Evolutionary conservation across 2,113 vertebrate species (phyloP), one percentile per base, ranked within the genome.

Genomic region (Zosterops hypoxanthus): DNA sequence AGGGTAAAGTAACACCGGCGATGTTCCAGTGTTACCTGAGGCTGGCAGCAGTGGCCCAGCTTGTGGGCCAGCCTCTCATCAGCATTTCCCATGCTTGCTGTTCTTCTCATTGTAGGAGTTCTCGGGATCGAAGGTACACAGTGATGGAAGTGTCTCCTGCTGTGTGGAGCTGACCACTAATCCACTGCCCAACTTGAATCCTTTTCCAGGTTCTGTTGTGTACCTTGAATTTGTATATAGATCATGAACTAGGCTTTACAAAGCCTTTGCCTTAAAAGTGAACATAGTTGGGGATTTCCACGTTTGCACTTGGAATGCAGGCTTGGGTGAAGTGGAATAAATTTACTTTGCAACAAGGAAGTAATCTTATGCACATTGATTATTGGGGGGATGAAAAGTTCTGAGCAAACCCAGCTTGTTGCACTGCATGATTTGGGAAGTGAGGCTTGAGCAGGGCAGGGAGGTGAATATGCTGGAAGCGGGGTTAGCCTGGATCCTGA

Each of bases 401-500:
- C 14, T 2, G 3, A 28, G 56, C 24, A 46, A 83, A 52, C 8
- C 4, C 18, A 14, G 3, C 24, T 21, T 41, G 23, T 63, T 76
- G 16, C 26, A 7, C 25, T 39, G 19, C 12, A 2, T n/a, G 19
- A 3, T 53, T 88, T 84, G 57, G 23, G 28, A 73, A 57, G 17
- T 9, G 18, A 70, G 47, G 29, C 21, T 88, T 72, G 23, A 23
- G 21, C 47, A 6, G 9, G 20, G 8, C 41, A 41, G 10, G 18
- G 31, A 42, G 14, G 28, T 1, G 7, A 34, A 36, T 49, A 15
- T 2, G 5, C 34, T 79, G 0, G 0, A 25, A 39, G 15, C 23
- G 5, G 47, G 55, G 4, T 79, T 82, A 72, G 24, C 24, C 29
- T 65, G 3, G 50, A 16, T 59, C 1, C 0, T 63, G 33, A 55